Evolutionary conservation across 2,797 vertebrate genomes (phyloP).

Genomic region (Psittacula echo): DNA sequence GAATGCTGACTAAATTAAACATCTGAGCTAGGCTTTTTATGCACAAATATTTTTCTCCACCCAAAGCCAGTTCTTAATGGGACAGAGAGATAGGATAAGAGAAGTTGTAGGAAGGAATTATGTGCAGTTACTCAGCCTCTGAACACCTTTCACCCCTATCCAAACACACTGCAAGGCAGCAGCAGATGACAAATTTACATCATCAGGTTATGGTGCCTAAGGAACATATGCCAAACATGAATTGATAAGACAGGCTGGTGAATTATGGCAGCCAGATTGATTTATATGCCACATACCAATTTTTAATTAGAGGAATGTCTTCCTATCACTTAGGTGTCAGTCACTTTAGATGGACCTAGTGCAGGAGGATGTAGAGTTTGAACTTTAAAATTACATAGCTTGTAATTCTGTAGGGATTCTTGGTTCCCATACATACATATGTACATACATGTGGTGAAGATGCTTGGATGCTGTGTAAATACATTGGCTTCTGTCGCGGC

Average conservation of each 20-base stretch:
- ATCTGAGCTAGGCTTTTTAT: background rate
- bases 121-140: background rate
- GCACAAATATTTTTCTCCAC: background rate
- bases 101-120: background rate
- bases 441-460: background rate
- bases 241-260: constrained; percentile 10
- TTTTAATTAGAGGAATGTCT: background rate
- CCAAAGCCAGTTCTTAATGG: background rate
- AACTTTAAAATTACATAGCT: background rate
- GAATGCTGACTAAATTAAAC: background rate
- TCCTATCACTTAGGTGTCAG: background rate
- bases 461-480: background rate
- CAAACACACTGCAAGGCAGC: background rate
- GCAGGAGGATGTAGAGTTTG: background rate
- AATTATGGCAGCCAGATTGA: constrained; percentile 7
- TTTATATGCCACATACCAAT: background rate
- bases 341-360: background rate
- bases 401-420: background rate
- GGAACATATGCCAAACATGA: background rate
- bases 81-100: background rate
- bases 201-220: background rate
- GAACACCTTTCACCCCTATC: background rate
- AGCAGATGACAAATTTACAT: constrained; percentile 20
- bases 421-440: background rate
- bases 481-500: background rate